Evolutionary conservation across 64 coral and sea anemone genomes (phyloP).

Genomic region (Anthopleura sola): DNA sequence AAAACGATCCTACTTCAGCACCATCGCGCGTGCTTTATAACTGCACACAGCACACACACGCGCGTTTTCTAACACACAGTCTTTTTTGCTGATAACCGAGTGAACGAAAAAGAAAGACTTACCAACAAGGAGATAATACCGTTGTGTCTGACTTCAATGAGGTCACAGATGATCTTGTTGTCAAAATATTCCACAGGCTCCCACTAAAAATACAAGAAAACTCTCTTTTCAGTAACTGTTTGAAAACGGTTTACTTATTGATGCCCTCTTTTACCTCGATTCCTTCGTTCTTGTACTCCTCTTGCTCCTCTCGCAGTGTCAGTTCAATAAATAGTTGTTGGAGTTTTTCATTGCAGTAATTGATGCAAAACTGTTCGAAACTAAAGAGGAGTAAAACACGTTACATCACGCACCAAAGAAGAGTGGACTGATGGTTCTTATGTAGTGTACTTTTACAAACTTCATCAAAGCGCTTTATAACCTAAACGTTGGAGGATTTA

Average conservation of each 20-base stretch:
- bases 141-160: conserved; percentile 86
- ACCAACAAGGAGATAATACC: conserved; percentile 86
- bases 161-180: conserved; percentile 96
- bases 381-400: conserved; percentile 33
- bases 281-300: conserved; percentile 89
- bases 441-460: too few relatives aligned
- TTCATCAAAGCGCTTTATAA: too few relatives aligned
- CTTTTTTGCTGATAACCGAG: not conserved
- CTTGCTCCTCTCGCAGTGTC: conserved; percentile 85
- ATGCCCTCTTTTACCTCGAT: conserved; percentile 49
- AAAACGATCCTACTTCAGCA: too few relatives aligned
- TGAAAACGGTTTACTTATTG: too few relatives aligned
- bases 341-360: conserved; percentile 95
- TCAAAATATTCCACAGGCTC: conserved; percentile 92
- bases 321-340: conserved; percentile 93
- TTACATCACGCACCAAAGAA: not conserved
- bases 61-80: too few relatives aligned
- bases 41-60: too few relatives aligned
- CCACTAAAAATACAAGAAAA: conserved; percentile 63
- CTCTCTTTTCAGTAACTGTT: not conserved
- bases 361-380: conserved; percentile 98
- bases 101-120: not conserved
- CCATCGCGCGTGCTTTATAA: too few relatives aligned
- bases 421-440: not conserved
- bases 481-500: too few relatives aligned